Evolutionary conservation across 2,797 vertebrate genomes (phyloP), one percentile per base, ranked within the genome.

Genomic region (Spea hammondii): DNA sequence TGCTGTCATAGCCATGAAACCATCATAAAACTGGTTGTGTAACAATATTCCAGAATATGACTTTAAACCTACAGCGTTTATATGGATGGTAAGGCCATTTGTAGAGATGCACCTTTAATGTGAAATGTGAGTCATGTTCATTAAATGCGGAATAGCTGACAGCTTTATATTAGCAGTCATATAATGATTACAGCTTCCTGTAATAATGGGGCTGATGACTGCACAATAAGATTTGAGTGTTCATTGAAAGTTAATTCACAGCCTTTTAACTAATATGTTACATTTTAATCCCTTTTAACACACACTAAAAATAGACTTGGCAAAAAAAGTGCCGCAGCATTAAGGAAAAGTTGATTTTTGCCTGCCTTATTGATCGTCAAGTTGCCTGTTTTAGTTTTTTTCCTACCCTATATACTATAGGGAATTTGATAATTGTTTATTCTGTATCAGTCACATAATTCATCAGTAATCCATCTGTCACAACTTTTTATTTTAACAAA

Each of bases 171-270:
- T 88, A 88, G 88, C 49, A 83, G 83, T 85, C 84, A 80, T 1
- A 64, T 89, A 89, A 90, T 83, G 86, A 88, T 87, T 84, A 88
- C 85, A 86, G 82, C 87, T 90, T 91, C 89, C 89, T 89, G 89
- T 88, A 89, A 89, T 89, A 89, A 89, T 87, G 84, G 88, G 68
- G 57, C 69, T 88, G 86, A 89, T 0, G 79, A 88, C 86, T 85
- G 86, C 85, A 89, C 88, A 88, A 84, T 87, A 90, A 89, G 88
- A 90, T 86, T 90, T 88, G 86, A 89, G 87, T 89, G 89, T 91
- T 88, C 88, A 86, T 88, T 88, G 87, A 83, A 83, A 87, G 89
- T 89, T 88, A 89, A 90, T 90, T 90, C 88, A 86, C 86, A 91
- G 86, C 88, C 87, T 88, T 90, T 89, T 88, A 88, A 88, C 86